These are phyloP conservation scores for Gastrophryne carolinensis DNA, from an alignment of 2,797 vertebrate species.

Conservation along the genomic window DNA sequence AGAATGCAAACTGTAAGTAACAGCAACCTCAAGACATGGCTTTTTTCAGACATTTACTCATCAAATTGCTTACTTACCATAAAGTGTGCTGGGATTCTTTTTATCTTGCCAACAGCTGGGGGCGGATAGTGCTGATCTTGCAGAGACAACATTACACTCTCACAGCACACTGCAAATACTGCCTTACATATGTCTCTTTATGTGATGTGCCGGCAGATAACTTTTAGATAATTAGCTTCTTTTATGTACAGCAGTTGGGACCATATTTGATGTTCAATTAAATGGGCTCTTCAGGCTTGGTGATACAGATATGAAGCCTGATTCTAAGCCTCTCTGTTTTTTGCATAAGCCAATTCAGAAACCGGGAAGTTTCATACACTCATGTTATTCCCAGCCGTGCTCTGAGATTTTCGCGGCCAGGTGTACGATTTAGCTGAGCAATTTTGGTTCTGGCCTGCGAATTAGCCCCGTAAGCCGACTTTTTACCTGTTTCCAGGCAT, in stretches of 20 bases:
- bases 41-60: slow-evolving; percentile 31
- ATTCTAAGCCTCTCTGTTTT: too few species aligned
- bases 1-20: slow-evolving; percentile 47
- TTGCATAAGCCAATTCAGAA: too few species aligned
- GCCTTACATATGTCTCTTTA: slow-evolving; percentile 32
- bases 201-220: slow-evolving; percentile 33
- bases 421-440: too few species aligned
- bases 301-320: too few species aligned
- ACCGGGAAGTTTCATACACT: too few species aligned
- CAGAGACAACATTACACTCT: slow-evolving; percentile 11
- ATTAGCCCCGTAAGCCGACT: too few species aligned
- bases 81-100: slow-evolving; percentile 35
- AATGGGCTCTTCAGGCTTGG: slow-evolving; percentile 15
- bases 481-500: too few species aligned
- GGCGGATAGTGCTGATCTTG: background rate
- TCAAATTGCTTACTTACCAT: slow-evolving; percentile 42
- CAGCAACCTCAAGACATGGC: slow-evolving; percentile 41
- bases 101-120: slow-evolving; percentile 37
- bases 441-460: too few species aligned
- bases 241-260: slow-evolving; percentile 31
- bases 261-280: slow-evolving; percentile 36
- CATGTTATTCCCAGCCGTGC: too few species aligned
- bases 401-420: too few species aligned
- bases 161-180: background rate
- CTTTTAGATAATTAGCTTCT: slow-evolving; percentile 46